These are phyloP conservation scores for Phodopus roborovskii DNA, from an alignment of 2,113 vertebrate genomes.

Conservation along the genomic window DNA sequence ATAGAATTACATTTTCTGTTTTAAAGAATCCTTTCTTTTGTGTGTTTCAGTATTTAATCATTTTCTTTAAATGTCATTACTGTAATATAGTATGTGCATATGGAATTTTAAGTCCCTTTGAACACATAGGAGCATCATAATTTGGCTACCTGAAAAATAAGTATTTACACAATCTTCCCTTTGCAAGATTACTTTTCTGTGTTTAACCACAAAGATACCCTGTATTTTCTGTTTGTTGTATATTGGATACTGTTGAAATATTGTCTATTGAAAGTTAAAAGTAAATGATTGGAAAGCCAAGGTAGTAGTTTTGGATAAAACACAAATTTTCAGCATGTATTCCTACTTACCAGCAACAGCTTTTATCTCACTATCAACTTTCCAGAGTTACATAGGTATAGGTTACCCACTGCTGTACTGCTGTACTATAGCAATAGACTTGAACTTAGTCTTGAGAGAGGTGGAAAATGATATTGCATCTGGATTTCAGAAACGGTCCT, in stretches of 20 bases:
- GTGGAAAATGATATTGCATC: not conserved
- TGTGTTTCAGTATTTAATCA: not conserved
- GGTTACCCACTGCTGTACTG: not conserved
- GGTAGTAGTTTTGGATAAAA: not conserved
- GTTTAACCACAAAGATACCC: not conserved
- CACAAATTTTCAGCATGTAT: not conserved
- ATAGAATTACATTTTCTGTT: not conserved
- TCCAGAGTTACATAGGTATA: not conserved
- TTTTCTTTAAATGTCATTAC: not conserved
- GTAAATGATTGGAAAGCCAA: not conserved
- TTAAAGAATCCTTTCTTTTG: not conserved
- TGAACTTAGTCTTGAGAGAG: slow-evolving; percentile 6
- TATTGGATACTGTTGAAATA: not conserved
- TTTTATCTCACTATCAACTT: not conserved
- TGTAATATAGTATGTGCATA: slow-evolving; percentile 26
- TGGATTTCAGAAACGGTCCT: not conserved
- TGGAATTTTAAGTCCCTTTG: not conserved
- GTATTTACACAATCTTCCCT: not conserved
- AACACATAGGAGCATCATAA: slow-evolving; percentile 18
- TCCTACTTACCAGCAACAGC: not conserved
- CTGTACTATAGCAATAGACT: not conserved
- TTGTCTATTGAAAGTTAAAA: not conserved
- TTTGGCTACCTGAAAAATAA: not conserved
- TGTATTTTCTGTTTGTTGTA: not conserved
- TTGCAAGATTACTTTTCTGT: not conserved